Base-by-base conservation (phyloP, 2,797 vertebrate genomes). In the Coccyzus lansbergi region DNA sequence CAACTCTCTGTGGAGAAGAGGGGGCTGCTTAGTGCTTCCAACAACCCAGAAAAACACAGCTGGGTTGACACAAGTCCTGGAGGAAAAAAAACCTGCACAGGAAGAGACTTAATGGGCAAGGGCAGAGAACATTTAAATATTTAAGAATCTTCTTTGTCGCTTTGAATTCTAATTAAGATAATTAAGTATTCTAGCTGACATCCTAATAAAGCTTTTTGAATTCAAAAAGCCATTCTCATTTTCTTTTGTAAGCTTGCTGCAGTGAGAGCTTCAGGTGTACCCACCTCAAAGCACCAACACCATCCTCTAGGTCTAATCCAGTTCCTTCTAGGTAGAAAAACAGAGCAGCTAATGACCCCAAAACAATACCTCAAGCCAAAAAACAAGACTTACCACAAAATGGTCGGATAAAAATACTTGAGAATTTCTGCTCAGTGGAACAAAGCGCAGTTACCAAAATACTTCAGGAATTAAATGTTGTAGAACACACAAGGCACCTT, bases 151-250 rank as follows among this genome's bases (percentile, higher is more conserved):
- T 86, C 91, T 74, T 81, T 6, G 3, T n/a, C 0, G 24, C 65
- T 81, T 55, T 81, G 91, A 92, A 92, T 93, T 86, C 76, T 93
- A 91, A 96, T 95, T 95, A 92, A 83, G 88, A 65, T 81, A 92
- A 95, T 93, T 83, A 91, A 88, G 42, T 62, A 90, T 96, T 92
- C 87, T 33, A 68, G 51, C 42, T 81, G 91, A 95, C 67, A 75
- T 78, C 81, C 83, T 67, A 88, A 85, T 88, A 91, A 85, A 79
- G 72, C 83, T 71, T 86, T 92, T 69, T 59, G 34, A 91, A 96
- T 90, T 78, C 86, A 58, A 58, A 94, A 75, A 83, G 68, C 44
- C 71, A 46, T 64, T 75, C 55, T 81, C 72, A 42, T 88, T 91
- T 91, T 68, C 68, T 80, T 83, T n/a, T 59, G 76, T 55, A 62